phyloP scores from a whole-genome alignment of 2,797 vertebrate genomes.

The Lindbergichthys nudifrons region DNA sequence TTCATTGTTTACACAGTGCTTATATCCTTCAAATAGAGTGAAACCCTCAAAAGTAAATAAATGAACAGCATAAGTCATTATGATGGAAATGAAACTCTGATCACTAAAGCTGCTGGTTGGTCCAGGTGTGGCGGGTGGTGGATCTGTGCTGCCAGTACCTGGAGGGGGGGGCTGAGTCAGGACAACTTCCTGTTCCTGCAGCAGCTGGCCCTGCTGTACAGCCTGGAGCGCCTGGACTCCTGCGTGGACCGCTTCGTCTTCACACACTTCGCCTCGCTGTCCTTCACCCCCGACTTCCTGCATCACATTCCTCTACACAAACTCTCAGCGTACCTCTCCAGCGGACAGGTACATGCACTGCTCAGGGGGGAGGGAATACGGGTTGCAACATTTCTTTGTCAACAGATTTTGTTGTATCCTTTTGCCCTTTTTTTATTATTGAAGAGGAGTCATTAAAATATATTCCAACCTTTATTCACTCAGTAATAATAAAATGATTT shows the following conservation, averaged over 20 bases:
- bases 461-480: too few species aligned
- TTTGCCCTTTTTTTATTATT: too few species aligned
- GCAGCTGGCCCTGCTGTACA: conserved; percentile 93
- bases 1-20: not conserved
- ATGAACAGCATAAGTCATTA: not conserved
- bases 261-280: conserved; percentile 87
- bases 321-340: conserved; percentile 89
- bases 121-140: conserved; percentile 93
- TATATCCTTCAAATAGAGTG: not conserved
- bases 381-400: too few species aligned
- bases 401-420: too few species aligned
- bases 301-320: conserved; percentile 88
- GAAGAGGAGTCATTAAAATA: too few species aligned
- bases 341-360: conserved; percentile 71
- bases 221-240: conserved; percentile 89
- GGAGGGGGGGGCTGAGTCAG: conserved; percentile 91
- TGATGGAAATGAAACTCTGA: not conserved
- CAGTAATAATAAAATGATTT: too few species aligned
- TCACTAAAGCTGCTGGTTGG: conserved; percentile 47
- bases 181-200: conserved; percentile 96
- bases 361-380: too few species aligned
- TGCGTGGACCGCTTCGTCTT: conserved; percentile 93
- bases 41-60: not conserved
- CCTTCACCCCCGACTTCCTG: conserved; percentile 89
- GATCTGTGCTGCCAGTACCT: conserved; percentile 97